Percentiles rank a stretch among this genome's conserved stretches.
Evolutionary conservation across 37 sponge, comb jelly and placozoan species (phyloP).

Genomic region (Halichondria panicea): DNA sequence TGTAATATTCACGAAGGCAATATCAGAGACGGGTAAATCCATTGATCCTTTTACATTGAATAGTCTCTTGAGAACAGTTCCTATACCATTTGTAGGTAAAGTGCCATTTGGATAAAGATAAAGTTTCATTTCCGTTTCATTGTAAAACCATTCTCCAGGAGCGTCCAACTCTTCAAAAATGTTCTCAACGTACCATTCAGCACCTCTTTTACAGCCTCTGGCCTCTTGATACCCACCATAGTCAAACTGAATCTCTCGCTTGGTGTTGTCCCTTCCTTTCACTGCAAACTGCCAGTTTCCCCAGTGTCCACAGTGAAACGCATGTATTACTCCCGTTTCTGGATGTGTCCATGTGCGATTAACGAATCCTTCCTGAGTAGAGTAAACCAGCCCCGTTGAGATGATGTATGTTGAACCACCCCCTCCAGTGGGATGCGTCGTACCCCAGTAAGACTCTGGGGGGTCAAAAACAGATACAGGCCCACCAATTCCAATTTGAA

Average conservation of each 20-base stretch:
- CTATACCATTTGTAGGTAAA: conserved; percentile 11
- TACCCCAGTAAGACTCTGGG: conserved; percentile 57
- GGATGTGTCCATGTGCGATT: conserved; percentile 51
- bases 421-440: conserved; percentile 11
- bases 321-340: conserved; percentile 56
- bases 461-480: conserved; percentile 39
- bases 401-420: conserved; percentile 3
- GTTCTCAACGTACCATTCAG: conserved; percentile 41
- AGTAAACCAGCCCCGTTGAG: conserved; percentile 14
- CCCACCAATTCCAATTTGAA: conserved; percentile 50
- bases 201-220: conserved; percentile 22
- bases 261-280: conserved; percentile 19
- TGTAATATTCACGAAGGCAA: conserved; percentile 1
- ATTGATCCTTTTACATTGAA: conserved; percentile 11
- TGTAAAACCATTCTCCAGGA: conserved; percentile 59
- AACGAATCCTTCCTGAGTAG: conserved; percentile 16
- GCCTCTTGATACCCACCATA: conserved; percentile 68
- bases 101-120: conserved; percentile 33
- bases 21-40: conserved; percentile 15
- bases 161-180: conserved; percentile 42
- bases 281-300: conserved; percentile 58
- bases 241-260: conserved; percentile 16
- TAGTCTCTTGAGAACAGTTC: conserved; percentile 14
- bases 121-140: conserved; percentile 6
- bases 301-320: conserved; percentile 60